phyloP scores from a whole-genome alignment of 2,888 invertebrate species.

The Drosophila histrio region DNA sequence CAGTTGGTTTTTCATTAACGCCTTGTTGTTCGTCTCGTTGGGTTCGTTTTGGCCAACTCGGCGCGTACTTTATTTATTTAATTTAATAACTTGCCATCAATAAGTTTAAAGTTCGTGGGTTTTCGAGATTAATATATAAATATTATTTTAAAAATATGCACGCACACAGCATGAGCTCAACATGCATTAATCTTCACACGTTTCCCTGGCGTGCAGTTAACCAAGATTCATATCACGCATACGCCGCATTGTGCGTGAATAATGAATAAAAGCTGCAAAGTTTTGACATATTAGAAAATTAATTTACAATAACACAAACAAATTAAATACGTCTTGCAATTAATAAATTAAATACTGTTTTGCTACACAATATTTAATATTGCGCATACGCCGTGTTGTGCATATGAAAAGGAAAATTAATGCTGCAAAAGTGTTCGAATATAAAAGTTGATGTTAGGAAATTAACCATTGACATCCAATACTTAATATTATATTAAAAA shows the following conservation, averaged over 20 bases:
- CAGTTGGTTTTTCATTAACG: slow-evolving; percentile 72
- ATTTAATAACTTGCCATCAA: slow-evolving; percentile 67
- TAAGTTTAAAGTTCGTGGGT: slow-evolving; percentile 32
- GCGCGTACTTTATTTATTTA: slow-evolving; percentile 39
- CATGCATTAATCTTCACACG: slow-evolving; percentile 57
- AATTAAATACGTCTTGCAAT: neutral
- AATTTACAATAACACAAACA: neutral
- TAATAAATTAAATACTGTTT: neutral
- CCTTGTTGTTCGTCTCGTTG: slow-evolving; percentile 33
- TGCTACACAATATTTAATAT: too few relatives aligned
- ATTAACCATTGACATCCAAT: too few relatives aligned
- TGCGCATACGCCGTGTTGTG: too few relatives aligned
- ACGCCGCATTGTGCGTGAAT: slow-evolving; percentile 37
- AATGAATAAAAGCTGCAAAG: neutral
- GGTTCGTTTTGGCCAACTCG: slow-evolving; percentile 14
- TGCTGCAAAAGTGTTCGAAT: neutral
- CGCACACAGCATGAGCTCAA: slow-evolving; percentile 9
- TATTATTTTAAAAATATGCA: slow-evolving; percentile 27
- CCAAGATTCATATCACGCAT: slow-evolving; percentile 45
- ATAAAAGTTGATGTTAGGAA: neutral
- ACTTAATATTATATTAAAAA: too few relatives aligned
- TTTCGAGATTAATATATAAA: slow-evolving; percentile 50
- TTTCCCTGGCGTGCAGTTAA: slow-evolving; percentile 45
- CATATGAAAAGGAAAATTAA: too few relatives aligned
- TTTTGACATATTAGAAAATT: neutral